phyloP scores from a whole-genome alignment of 2,888 invertebrate genomes.

The Sclerodermus sp. region DNA sequence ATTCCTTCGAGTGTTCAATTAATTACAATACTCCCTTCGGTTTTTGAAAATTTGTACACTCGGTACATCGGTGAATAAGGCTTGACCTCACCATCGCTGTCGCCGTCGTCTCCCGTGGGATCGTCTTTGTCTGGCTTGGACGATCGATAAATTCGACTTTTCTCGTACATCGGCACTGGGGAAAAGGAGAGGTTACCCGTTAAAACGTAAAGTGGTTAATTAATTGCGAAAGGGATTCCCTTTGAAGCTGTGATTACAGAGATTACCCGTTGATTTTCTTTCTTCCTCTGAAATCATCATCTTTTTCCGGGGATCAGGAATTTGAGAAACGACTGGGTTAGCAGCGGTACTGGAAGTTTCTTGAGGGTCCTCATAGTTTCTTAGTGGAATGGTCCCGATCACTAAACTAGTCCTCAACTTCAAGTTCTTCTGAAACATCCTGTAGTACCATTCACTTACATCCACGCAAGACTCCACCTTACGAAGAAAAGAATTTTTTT shows the following conservation, averaged over 20 bases:
- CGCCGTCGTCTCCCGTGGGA: conserved; percentile 44
- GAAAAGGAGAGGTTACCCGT: conserved; percentile 10
- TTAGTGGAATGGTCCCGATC: conserved; percentile 43
- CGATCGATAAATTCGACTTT: conserved; percentile 46
- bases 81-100: conserved; percentile 38
- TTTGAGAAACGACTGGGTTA: too few species aligned
- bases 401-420: conserved; percentile 41
- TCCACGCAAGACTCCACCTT: conserved; percentile 45
- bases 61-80: conserved; percentile 47
- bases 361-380: conserved; percentile 37
- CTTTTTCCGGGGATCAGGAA: too few species aligned
- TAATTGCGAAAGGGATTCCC: too few species aligned
- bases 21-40: too few species aligned
- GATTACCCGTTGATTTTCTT: too few species aligned
- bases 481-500: neutral
- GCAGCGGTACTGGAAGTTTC: too few species aligned
- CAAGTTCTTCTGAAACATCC: conserved; percentile 46
- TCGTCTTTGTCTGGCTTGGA: conserved; percentile 49
- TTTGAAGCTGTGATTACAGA: too few species aligned
- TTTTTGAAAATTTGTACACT: conserved; percentile 37
- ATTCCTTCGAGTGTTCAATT: too few species aligned
- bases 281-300: too few species aligned
- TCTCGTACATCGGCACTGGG: conserved; percentile 35
- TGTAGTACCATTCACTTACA: conserved; percentile 47
- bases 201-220: too few species aligned